Evolutionary conservation across 2,888 invertebrate genomes (phyloP).

Genomic region (Macrosiphum euphorbiae): DNA sequence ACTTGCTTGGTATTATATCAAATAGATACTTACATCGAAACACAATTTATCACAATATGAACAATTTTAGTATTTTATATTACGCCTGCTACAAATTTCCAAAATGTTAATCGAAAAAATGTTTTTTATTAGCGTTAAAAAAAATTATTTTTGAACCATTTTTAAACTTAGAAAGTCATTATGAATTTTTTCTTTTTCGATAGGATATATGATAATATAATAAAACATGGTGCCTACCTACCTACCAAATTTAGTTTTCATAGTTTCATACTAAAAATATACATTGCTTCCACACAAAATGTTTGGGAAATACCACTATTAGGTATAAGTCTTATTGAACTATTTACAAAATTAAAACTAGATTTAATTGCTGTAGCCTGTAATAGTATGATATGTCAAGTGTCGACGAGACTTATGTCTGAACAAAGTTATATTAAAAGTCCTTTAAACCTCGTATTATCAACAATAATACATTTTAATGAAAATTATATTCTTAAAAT

Average conservation of each 20-base stretch:
- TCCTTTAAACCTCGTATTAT: neutral
- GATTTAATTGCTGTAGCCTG: neutral
- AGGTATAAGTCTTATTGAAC: neutral
- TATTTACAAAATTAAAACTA: neutral
- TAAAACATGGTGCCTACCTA: neutral
- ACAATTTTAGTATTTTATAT: neutral
- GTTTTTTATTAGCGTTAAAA: neutral
- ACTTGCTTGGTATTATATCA: too few species aligned
- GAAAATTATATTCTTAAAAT: neutral
- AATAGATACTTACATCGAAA: neutral
- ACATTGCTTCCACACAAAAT: neutral
- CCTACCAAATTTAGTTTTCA: neutral
- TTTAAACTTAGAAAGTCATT: neutral
- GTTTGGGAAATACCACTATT: neutral
- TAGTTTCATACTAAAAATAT: neutral
- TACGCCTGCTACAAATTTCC: neutral
- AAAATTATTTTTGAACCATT: neutral
- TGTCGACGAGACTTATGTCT: neutral
- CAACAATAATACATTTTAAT: neutral
- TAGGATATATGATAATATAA: neutral
- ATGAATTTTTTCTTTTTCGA: neutral
- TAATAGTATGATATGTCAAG: neutral
- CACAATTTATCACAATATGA: neutral
- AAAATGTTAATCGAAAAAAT: neutral
- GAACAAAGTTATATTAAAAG: neutral